Evolutionary conservation across 2,797 vertebrate genomes (phyloP), one percentile per base, ranked within the genome.

Genomic region (Ceryle rudis): DNA sequence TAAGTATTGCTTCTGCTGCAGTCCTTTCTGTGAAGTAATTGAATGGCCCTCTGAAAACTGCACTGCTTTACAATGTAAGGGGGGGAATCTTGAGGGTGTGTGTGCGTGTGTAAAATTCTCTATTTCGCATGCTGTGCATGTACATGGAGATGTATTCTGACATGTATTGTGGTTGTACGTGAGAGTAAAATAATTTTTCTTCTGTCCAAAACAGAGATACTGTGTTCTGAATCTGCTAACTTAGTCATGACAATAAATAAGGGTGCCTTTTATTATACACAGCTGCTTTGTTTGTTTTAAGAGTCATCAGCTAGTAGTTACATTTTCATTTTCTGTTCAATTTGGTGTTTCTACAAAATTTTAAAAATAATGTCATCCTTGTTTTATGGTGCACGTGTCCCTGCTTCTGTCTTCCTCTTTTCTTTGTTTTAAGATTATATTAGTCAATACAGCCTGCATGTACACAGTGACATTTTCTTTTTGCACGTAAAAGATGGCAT

Each of bases 391-490:
- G 91, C 81, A 80, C 96, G 92, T 96, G 96, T 96, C 97, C 84
- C 91, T 84, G 83, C 90, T 84, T 81, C 9, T 37, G 83, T 96
- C 95, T 97, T 96, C 96, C 86, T 97, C 39, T 54, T 87, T 90
- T 94, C 95, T 98, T 97, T 98, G 96, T 98, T 94, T 98, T 98
- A 97, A 97, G 92, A 94, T 88, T 70, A 94, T 96, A 96, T 96
- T 97, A 97, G 93, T 96, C 94, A 88, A 84, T 94, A 61, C 78
- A 96, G 95, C 79, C 86, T 97, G 57, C 79, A 41, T 93, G 72
- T 95, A 86, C 62, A 75, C 93, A 85, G 61, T 91, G 90, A 46
- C 67, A 80, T 92, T 96, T 93, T 96, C 88, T 90, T 90, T 46
- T 83, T 93, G 91, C 52, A 1, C 88, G 52, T 85, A 80, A 95